These are phyloP conservation scores for Vesta saturnalis DNA, from an alignment of 2,888 invertebrate species.

Conservation along the genomic window DNA sequence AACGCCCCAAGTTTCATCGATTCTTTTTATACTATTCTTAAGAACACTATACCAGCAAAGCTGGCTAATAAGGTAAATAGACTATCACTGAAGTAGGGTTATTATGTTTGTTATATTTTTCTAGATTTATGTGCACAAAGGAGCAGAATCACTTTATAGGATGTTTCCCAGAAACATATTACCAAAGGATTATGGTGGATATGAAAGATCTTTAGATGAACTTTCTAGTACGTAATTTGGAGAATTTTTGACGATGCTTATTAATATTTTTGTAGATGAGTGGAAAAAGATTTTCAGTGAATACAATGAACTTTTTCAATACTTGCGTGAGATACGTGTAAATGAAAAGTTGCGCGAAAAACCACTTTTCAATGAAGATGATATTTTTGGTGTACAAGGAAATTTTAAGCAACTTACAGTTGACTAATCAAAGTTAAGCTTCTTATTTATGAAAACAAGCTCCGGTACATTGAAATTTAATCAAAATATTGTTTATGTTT, in stretches of 20 bases:
- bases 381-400: constrained; percentile 50
- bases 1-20: constrained; percentile 59
- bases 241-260: neutral
- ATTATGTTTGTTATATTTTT: neutral
- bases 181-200: constrained; percentile 44
- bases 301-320: constrained; percentile 43
- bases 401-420: constrained; percentile 50
- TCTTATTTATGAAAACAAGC: too few relatives aligned
- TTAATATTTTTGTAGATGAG: constrained; percentile 41
- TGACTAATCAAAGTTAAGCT: too few relatives aligned
- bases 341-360: constrained; percentile 46
- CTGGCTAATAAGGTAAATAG: constrained; percentile 58
- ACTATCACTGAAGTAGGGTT: neutral
- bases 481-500: too few relatives aligned
- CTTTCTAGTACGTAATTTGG: constrained; percentile 63
- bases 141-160: constrained; percentile 33
- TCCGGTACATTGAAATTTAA: too few relatives aligned
- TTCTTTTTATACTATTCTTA: constrained; percentile 57
- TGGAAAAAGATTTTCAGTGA: constrained; percentile 41
- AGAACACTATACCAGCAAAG: constrained; percentile 61
- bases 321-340: constrained; percentile 39
- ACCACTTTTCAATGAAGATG: constrained; percentile 46
- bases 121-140: constrained; percentile 38
- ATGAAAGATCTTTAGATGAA: constrained; percentile 63
- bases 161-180: constrained; percentile 37